phyloP scores from a whole-genome alignment of 1,140 invertebrate genomes.

The Parasteatoda tepidariorum region DNA sequence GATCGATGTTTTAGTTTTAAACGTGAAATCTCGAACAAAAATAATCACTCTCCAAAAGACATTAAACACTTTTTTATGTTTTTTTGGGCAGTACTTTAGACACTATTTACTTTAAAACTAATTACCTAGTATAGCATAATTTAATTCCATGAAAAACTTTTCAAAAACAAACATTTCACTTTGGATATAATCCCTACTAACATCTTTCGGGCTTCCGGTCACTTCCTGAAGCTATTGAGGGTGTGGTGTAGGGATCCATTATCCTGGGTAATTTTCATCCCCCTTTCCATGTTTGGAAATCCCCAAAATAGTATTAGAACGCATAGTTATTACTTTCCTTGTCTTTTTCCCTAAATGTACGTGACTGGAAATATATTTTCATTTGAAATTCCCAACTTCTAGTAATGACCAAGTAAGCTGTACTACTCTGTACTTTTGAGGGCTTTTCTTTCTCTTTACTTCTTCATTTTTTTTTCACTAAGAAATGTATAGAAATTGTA shows the following conservation, averaged over 20 bases:
- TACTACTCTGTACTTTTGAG: not conserved
- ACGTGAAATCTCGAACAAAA: no score
- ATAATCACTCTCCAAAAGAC: no score
- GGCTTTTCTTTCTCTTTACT: not conserved
- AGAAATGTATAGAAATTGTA: not conserved
- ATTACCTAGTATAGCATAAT: no score
- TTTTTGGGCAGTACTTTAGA: no score
- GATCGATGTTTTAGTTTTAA: no score
- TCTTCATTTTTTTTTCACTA: not conserved
- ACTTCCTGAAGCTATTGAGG: slow-evolving; percentile 1
- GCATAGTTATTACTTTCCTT: not conserved
- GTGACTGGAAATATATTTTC: slow-evolving; percentile 36
- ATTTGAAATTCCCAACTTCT: not conserved
- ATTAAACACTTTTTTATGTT: no score
- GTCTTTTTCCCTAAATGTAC: not conserved
- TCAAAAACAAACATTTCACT: not conserved
- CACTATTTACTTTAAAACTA: no score
- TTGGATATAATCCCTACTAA: not conserved
- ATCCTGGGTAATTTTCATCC: slow-evolving; percentile 12
- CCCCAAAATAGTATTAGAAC: not conserved
- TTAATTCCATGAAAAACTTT: no score
- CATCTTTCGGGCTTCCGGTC: slow-evolving; percentile 3
- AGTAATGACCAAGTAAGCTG: not conserved
- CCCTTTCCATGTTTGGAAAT: not conserved
- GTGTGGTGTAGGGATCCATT: slow-evolving; percentile 16